Base-by-base conservation (phyloP, 2,888 invertebrate species). In the Cecidostiba fungosa region DNA sequence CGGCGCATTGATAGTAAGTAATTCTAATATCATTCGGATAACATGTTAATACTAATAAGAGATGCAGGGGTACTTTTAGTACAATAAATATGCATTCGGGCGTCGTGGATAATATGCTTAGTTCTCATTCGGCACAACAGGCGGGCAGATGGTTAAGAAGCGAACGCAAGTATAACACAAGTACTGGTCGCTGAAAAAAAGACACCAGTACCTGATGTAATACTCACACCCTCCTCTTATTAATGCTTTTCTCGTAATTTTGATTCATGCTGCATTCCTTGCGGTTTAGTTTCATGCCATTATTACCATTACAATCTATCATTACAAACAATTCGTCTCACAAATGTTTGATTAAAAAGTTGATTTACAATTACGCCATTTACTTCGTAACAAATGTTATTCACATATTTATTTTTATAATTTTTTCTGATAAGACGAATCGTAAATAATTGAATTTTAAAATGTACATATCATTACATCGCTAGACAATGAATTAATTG, bases 191-290 rank as follows among this genome's bases (percentile, higher is more conserved):
- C 94, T 92, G 93, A 92, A 91, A 91, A 88, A 85, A 82, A 89
- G 91, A 91, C 92, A 97, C 98, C 98, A 98, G 98, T 98, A 98
- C 98, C 98, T 98, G 98, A 98, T 98, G 98, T 98, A 98, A 98
- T 98, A 98, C 98, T 98, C 98, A 97, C 95, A 95, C 95, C 95
- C 96, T 95, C 95, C 94, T 95, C 94, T 86, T 81, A 87, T 86
- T 91, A 92, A 93, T 92, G 92, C 92, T 91, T 92, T 92, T 92
- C 92, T 91, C 72, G 16, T 62, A 59, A 72, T 70, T 80, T 77
- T 77, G 69, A 32, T 91, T 91, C 94, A 94, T 93, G 94, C 94
- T 86, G 86, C 83, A 86, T 79, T 86, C 79, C 54, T 80, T 80
- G 50, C 62, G 79, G 36, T 83, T 77, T 80, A 76, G 32, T 77